Evolutionary conservation across 2,888 invertebrate genomes (phyloP), one percentile per base, ranked within the genome.

Genomic region (Agriopis aurantiaria): DNA sequence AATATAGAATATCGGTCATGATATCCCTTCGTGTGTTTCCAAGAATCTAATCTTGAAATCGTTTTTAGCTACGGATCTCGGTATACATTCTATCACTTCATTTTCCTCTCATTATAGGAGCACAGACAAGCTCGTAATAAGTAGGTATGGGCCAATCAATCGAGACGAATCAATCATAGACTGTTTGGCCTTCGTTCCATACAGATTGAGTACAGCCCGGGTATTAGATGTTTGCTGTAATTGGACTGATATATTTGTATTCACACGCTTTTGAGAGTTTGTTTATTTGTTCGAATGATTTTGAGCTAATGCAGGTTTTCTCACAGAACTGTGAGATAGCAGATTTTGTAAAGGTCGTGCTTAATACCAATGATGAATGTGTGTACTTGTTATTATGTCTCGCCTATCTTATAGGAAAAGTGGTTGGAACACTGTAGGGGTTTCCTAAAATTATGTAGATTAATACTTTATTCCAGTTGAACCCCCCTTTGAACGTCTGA

Each of bases 41-140:
- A 74, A 2, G 33, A 55, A 57, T 55, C 52, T 74, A 77, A 49
- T 49, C 80, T 80, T 75, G 79, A 81, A 82, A 81, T 78, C 74
- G 75, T 81, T 86, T 77, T 81, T 85, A 84, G 82, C 80, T 78
- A 75, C n/a, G 17, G 48, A 75, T 65, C 75, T 72, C 73, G 76
- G 67, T 73, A 69, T 73, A 75, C 66, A 73, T 75, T 74, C 69
- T 77, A 78, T 72, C 8, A 69, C 49, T 61, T 69, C 56, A 69
- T 69, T 69, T 69, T 60, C 65, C 69, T 65, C 59, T 49, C 55
- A 64, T 69, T 69, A 65, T 51, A 48, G 17, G 55, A 49, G 48
- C 48, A 57, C 69, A 71, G 69, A 33, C 65, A 70, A 65, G 51
- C 66, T 75, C 76, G 74, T 76, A 72, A 65, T 69, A 64, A 70